Base-by-base conservation (phyloP, 2,797 vertebrate species). In the Enteromius argenteus region DNA sequence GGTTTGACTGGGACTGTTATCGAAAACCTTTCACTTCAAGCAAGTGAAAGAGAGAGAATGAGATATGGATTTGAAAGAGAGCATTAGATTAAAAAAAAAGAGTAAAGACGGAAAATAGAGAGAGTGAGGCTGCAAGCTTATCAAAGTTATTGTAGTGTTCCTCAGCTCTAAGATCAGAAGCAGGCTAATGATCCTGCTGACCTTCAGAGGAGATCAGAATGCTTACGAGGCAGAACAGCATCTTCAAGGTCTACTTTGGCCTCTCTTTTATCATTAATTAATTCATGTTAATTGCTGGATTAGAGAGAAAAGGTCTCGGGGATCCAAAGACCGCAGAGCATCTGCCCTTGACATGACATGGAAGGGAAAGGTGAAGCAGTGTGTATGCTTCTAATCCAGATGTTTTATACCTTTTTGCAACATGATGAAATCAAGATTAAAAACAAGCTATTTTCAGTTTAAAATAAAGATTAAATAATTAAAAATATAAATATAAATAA, bases 231-330 rank as follows among this genome's bases (percentile, higher is more conserved):
- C 94, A 94, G 87, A 92, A 94, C 88, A 91, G 87, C 90, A 92
- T 93, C 93, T 93, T 93, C 92, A 92, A 93, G 92, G 90, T 89
- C 88, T 91, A 89, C 89, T 89, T 90, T 92, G 89, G 89, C 93
- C 89, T 90, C 92, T 90, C 92, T 83, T 87, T 86, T 92, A 92
- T 92, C 90, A 91, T 93, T 93, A 93, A 95, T 95, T 94, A 93
- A 93, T 94, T 93, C 90, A 86, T 56, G 49, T 92, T 95, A 95
- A 95, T 94, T 94, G 92, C 93, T 90, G 93, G 93, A 94, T 95
- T 94, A 93, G 86, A 91, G 92, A 92, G 88, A 81, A 81, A 84
- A 90, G 88, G 89, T 91, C 92, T 92, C 88, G 88, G 81, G 84
- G 92, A 93, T 90, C 80, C 64, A 81, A 81, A 64, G 75, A 87